Evolutionary conservation across 2,113 vertebrate species (phyloP).

Genomic region (Antennarius striatus): DNA sequence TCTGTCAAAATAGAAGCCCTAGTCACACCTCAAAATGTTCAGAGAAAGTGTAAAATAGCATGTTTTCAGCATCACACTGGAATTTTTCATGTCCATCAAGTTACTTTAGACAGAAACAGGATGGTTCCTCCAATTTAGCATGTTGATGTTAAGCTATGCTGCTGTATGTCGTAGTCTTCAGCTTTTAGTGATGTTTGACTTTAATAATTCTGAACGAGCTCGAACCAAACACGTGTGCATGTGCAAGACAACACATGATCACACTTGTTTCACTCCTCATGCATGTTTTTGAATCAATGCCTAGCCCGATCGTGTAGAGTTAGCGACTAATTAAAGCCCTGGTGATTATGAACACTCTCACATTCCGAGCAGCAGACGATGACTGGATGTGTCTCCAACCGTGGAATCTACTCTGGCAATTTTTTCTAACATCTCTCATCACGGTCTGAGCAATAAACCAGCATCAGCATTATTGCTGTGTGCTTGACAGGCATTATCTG

Average conservation of each 20-base stretch:
- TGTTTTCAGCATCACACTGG: no score
- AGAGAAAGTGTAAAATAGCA: no score
- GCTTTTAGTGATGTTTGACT: no score
- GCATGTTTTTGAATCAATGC: slow-evolving; percentile 46
- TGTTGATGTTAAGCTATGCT: no score
- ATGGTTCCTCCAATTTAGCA: no score
- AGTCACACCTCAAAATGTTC: no score
- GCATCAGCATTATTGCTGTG: slow-evolving; percentile 42
- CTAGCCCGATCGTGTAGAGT: slow-evolving; percentile 35
- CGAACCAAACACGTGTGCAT: no score
- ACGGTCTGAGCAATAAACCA: slow-evolving; percentile 22
- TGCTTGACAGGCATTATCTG: slow-evolving; percentile 64
- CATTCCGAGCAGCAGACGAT: slow-evolving; percentile 49
- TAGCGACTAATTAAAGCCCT: slow-evolving; percentile 65
- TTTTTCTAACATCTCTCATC: slow-evolving; percentile 41
- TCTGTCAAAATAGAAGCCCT: no score
- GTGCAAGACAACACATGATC: background rate
- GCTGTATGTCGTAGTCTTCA: no score
- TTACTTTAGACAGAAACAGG: no score
- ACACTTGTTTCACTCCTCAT: slow-evolving; percentile 9
- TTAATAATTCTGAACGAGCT: no score
- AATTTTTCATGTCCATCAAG: no score
- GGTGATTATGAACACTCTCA: slow-evolving; percentile 66
- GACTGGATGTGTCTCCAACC: slow-evolving; percentile 42
- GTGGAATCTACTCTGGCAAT: slow-evolving; percentile 36